These are phyloP conservation scores for Panthera uncia DNA, from an alignment of 2,113 vertebrate species.

Conservation along the genomic window DNA sequence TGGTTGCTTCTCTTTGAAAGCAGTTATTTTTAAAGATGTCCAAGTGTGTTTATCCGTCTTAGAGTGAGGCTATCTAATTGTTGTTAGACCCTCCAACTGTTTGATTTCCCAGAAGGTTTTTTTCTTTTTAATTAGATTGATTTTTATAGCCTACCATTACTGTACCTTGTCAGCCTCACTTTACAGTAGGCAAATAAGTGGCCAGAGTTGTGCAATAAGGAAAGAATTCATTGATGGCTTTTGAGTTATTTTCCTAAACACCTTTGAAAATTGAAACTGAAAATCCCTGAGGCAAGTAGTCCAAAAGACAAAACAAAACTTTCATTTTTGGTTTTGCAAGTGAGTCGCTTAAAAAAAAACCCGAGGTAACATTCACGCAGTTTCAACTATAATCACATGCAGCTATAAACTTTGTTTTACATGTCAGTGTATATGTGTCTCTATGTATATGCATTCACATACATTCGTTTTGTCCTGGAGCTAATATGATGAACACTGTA, in stretches of 20 bases:
- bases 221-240: constrained; percentile 58
- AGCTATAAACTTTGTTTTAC: background rate
- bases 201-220: background rate
- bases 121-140: constrained; percentile 65
- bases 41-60: background rate
- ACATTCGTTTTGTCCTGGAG: background rate
- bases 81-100: background rate
- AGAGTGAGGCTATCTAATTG: constrained; percentile 50
- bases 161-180: constrained; percentile 70
- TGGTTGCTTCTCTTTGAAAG: background rate
- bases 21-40: background rate
- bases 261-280: constrained; percentile 76
- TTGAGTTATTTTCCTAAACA: constrained; percentile 72
- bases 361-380: background rate
- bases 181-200: constrained; percentile 46
- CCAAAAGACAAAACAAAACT: constrained; percentile 58
- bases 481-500: background rate
- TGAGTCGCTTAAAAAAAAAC: background rate
- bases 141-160: constrained; percentile 60
- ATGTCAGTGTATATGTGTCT: background rate
- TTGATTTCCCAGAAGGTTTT: background rate
- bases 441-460: background rate
- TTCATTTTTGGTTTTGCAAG: constrained; percentile 54
- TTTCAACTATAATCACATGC: background rate
- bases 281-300: constrained; percentile 73